Conservation (phyloP, 2,797 vertebrate genomes). For the Sandelia bainsii region DNA sequence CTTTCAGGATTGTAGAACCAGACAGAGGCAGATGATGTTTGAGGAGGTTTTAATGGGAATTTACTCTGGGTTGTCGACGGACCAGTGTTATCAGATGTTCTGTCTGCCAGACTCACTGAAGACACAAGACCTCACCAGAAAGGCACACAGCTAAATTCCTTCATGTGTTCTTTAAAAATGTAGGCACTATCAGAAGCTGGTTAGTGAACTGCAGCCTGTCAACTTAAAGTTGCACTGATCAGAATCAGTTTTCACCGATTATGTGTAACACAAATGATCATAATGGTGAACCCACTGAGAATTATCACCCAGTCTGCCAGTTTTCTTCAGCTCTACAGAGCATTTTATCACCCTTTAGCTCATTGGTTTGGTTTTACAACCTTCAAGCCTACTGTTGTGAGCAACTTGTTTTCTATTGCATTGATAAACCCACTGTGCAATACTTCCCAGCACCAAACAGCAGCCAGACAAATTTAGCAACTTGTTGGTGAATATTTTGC, state of each 20-base stretch:
- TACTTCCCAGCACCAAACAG: too few relatives aligned
- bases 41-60: constrained; percentile 28
- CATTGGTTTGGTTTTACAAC: too few relatives aligned
- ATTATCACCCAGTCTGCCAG: neutral
- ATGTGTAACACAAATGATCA: neutral
- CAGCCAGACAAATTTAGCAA: too few relatives aligned
- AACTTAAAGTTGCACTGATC: neutral
- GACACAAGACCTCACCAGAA: neutral
- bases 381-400: too few relatives aligned
- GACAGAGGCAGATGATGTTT: constrained; percentile 2
- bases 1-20: neutral
- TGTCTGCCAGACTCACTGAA: neutral
- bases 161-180: constrained; percentile 7
- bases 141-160: neutral
- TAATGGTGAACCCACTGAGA: neutral
- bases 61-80: neutral
- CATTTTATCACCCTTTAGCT: neutral
- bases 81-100: neutral
- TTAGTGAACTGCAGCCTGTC: neutral
- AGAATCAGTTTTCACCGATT: neutral
- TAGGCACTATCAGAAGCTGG: neutral
- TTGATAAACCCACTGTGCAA: too few relatives aligned
- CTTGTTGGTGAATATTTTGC: too few relatives aligned
- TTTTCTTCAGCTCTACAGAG: neutral
- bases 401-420: too few relatives aligned